A percentile compares a stretch with the other conserved stretches of the same genome.
Evolutionary conservation across 2,797 vertebrate species (phyloP).

Genomic region (Anguilla pacifica): DNA sequence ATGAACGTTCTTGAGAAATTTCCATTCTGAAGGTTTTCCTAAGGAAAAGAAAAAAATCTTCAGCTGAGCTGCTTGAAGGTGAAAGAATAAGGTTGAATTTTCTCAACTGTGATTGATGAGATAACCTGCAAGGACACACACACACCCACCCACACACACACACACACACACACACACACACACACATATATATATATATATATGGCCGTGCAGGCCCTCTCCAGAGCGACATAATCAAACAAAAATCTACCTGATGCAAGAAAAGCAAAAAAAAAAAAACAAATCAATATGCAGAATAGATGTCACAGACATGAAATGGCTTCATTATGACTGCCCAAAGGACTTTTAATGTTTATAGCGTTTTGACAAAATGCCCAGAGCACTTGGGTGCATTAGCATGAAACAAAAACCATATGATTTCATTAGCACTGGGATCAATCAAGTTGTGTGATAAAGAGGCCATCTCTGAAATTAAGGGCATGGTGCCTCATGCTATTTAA

Average conservation of each 20-base stretch:
- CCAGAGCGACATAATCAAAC: background rate
- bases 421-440: background rate
- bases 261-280: background rate
- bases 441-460: slow-evolving; percentile 11
- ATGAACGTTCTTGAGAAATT: background rate
- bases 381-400: background rate
- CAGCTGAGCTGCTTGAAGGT: slow-evolving; percentile 2
- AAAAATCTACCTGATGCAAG: background rate
- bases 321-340: slow-evolving; percentile 4
- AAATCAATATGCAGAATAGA: background rate
- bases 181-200: too few relatives aligned
- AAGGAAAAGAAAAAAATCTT: background rate
- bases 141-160: background rate
- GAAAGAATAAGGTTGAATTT: background rate
- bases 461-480: slow-evolving; percentile 14
- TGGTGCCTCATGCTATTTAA: background rate
- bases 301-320: background rate
- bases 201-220: background rate
- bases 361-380: background rate
- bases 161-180: too few relatives aligned
- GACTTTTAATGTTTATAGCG: slow-evolving; percentile 8
- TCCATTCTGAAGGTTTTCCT: background rate
- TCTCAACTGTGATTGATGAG: slow-evolving; percentile 1
- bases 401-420: background rate
- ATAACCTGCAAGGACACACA: background rate